A percentile compares a stretch with the other conserved stretches of the same genome.
phyloP scores from a whole-genome alignment of 2,113 vertebrate genomes.

The Hippocampus zosterae region DNA sequence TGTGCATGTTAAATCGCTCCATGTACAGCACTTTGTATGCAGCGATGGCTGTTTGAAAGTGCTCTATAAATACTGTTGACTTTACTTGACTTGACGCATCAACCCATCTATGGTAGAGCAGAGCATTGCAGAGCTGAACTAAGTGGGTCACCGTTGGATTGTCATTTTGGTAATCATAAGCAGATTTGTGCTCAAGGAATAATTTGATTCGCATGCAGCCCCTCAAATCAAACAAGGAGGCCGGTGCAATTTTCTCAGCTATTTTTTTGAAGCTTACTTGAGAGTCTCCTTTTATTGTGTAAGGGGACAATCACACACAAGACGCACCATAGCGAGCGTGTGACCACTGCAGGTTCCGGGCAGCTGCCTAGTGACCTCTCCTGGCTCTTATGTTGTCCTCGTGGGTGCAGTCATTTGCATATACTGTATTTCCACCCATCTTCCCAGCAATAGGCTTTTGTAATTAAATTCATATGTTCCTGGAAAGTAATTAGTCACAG shows the following conservation, averaged over 20 bases:
- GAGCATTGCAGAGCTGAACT: conserved; percentile 16
- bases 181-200: conserved; percentile 16
- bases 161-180: conserved; percentile 52
- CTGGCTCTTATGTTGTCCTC: conserved; percentile 19
- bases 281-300: background rate
- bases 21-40: no score
- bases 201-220: conserved; percentile 23
- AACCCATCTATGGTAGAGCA: background rate
- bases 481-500: conserved; percentile 41
- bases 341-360: conserved; percentile 11
- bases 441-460: conserved; percentile 28
- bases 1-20: no score
- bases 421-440: conserved; percentile 10
- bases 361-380: conserved; percentile 30
- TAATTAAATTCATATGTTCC: conserved; percentile 49
- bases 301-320: background rate
- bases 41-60: no score
- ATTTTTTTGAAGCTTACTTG: background rate
- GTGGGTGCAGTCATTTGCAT: conserved; percentile 12
- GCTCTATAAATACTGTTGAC: no score
- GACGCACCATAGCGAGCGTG: background rate
- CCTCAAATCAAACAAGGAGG: conserved; percentile 3
- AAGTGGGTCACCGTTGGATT: conserved; percentile 66
- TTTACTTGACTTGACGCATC: no score
- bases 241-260: background rate